These are phyloP conservation scores for Eudemis profundana DNA, from an alignment of 2,888 invertebrate genomes.

Conservation along the genomic window DNA sequence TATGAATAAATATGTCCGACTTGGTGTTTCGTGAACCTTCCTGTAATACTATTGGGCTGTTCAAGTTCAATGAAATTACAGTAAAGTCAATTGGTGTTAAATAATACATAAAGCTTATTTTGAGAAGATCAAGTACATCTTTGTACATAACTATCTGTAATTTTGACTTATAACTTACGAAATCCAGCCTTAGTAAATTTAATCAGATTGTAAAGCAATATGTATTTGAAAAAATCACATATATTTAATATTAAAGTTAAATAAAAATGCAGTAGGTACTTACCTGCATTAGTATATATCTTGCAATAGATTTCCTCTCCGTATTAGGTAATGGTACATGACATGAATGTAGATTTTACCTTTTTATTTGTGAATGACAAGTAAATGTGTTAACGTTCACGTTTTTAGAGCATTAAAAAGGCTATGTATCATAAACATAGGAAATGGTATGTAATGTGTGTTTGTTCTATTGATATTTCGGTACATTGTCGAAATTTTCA, in stretches of 20 bases:
- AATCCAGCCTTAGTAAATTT: not conserved
- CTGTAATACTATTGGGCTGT: not conserved
- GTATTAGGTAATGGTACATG: not conserved
- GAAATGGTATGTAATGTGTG: conserved; percentile 19
- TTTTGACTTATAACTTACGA: not conserved
- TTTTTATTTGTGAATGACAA: not conserved
- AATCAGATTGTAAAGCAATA: not conserved
- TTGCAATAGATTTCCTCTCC: not conserved
- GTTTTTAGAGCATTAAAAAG: not conserved
- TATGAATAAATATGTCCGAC: too few species aligned
- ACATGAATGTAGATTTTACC: not conserved
- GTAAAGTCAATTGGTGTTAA: conserved; percentile 1
- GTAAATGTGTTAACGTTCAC: not conserved
- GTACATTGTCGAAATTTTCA: conserved; percentile 18
- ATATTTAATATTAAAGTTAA: not conserved
- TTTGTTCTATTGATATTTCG: conserved; percentile 22
- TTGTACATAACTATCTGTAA: too few species aligned
- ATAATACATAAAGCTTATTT: not conserved
- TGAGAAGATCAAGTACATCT: too few species aligned
- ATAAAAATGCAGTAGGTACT: not conserved
- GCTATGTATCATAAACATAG: not conserved
- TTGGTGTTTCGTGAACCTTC: not conserved
- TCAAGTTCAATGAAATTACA: not conserved
- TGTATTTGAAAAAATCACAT: not conserved
- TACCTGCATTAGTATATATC: not conserved